Base-by-base conservation (phyloP, 2,888 invertebrate genomes). In the Netelia fuscicornis region DNA sequence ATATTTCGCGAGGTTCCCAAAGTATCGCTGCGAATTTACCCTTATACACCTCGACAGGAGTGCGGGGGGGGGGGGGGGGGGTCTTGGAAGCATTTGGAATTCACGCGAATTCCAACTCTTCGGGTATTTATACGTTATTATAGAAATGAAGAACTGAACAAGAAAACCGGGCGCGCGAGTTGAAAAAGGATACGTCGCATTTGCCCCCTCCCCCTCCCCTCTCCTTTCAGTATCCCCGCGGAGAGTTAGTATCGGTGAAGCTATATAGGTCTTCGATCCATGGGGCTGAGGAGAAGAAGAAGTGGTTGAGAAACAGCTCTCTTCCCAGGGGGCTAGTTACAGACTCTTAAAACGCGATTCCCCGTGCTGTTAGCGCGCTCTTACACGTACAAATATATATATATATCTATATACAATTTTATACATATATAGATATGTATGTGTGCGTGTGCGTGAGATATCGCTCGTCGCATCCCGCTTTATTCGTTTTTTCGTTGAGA, bases 291-390 rank as follows among this genome's bases (percentile, higher is more conserved):
- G 52, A 76, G 83, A 85, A 85, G 83, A 85, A 85, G 83, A 85
- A 85, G 85, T 83, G 85, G 85, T 80, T 80, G 85, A 82, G 85
- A 85, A 85, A 82, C 82, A 85, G 83, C 85, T 80, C 85, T 85
- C 85, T 86, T 85, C 85, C 86, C 86, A 86, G 85, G 86, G 86
- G 86, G 79, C 86, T 86, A 82, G 85, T 85, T 83, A 83, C 84
- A 58, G 83, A 83, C 83, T 86, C 75, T 86, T 75, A 77, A 85
- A 83, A 83, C 80, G 80, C 80, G 82, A 83, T 84, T 78, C 71
- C 77, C 80, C 65, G 64, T 81, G 80, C 83, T 83, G 79, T 85
- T 70, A 58, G 75, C 82, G 82, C 70, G 70, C 48, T 79, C 60
- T 54, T 52, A 70, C 52, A 72, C 44, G 62, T n/a, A 48, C 23